Conservation (phyloP, 2,888 invertebrate genomes). For the Prionchulus punctatus region DNA sequence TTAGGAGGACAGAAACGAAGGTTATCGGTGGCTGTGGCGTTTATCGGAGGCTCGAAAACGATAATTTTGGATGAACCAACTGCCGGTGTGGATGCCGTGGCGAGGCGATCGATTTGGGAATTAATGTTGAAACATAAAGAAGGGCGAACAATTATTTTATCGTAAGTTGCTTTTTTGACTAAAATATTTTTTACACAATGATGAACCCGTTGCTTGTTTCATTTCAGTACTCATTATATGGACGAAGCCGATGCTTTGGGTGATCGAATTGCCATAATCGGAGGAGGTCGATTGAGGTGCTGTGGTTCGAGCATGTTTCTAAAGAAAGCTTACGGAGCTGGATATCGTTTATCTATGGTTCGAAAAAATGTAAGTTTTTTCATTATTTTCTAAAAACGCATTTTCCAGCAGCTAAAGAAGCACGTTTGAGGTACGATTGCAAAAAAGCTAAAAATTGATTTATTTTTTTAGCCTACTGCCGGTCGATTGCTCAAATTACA, state of each 20-base stretch:
- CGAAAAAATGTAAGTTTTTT: not conserved
- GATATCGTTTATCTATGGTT: constrained; percentile 38
- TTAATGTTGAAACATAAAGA: constrained; percentile 51
- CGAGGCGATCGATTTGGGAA: constrained; percentile 58
- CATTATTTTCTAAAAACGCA: too few relatives aligned
- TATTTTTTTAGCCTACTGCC: too few relatives aligned
- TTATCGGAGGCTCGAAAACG: constrained; percentile 52
- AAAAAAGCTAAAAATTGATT: too few relatives aligned
- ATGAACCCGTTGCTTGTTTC: too few relatives aligned
- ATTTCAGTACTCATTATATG: constrained; percentile 42
- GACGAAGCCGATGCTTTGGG: constrained; percentile 42
- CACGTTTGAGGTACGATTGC: too few relatives aligned
- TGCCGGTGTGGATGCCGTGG: constrained; percentile 68
- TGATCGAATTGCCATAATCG: constrained; percentile 40
- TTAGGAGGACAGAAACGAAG: constrained; percentile 72
- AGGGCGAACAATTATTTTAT: constrained; percentile 14
- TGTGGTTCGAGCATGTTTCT: constrained; percentile 38
- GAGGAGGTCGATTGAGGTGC: constrained; percentile 32
- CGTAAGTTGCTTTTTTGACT: not conserved
- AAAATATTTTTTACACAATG: constrained; percentile 31
- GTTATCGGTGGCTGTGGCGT: constrained; percentile 69
- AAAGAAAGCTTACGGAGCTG: constrained; percentile 40
- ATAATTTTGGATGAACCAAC: constrained; percentile 50
- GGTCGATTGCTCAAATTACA: too few relatives aligned
- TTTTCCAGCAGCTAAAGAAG: too few relatives aligned